These are phyloP conservation scores for Turritopsis dohrnii DNA, from an alignment of 30 jellyfish, hydroid and myxozoan genomes.

Conservation along the genomic window DNA sequence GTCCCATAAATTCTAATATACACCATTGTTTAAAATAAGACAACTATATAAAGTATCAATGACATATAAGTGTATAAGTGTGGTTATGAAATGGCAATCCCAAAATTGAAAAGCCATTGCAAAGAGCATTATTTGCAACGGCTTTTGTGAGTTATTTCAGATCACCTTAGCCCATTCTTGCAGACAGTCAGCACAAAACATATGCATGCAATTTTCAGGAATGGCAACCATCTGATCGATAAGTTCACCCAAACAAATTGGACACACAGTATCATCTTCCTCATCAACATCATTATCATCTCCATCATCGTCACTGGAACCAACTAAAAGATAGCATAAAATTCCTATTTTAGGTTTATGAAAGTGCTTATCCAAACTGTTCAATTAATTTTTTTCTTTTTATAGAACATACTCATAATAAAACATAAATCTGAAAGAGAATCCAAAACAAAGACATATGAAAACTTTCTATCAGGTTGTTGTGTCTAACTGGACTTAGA, in stretches of 20 bases:
- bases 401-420: background rate
- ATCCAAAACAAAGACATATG: too few species aligned
- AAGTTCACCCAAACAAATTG: constrained; percentile 73
- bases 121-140: too few species aligned
- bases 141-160: background rate
- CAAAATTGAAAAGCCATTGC: too few species aligned
- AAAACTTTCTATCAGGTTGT: too few species aligned
- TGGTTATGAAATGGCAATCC: too few species aligned
- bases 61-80: too few species aligned
- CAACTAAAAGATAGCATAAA: background rate
- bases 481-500: too few species aligned
- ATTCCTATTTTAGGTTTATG: background rate
- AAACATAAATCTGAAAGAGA: too few species aligned
- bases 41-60: too few species aligned
- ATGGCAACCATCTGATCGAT: constrained; percentile 50
- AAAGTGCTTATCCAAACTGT: background rate
- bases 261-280: constrained; percentile 38
- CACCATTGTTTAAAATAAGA: too few species aligned
- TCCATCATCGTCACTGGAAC: constrained; percentile 12
- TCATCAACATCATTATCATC: constrained; percentile 23
- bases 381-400: too few species aligned
- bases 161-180: constrained; percentile 96
- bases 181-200: constrained; percentile 67
- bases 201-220: constrained; percentile 76
- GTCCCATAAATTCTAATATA: too few species aligned